Base-by-base conservation (phyloP, 2,113 vertebrate species). In the Aspidoscelis tigris region DNA sequence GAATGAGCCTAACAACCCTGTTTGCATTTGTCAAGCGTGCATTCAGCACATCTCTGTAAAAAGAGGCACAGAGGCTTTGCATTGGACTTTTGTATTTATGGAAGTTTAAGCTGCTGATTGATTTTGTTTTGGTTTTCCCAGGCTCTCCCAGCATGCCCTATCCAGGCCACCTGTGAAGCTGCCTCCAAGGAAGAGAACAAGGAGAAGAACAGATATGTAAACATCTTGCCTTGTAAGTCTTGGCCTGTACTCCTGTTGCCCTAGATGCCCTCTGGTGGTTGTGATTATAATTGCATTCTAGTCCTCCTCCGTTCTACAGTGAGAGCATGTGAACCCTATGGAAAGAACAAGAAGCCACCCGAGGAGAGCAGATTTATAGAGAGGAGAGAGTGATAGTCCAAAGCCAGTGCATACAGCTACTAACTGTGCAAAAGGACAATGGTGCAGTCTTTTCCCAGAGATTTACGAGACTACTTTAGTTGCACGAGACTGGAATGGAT, bases 101-200 rank as follows among this genome's bases (percentile, higher is more conserved):
- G 11, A 65, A 21, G 14, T 16, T 61, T 1, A 83, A 26, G 2
- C 58, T 69, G 87, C 4, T 88, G 73, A 7, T n/a, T n/a, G 14
- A 33, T 24, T 89, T 77, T 80, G 5, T 88, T 66, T 89, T 76
- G 89, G 43, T 58, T 33, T 11, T 86, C 88, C 44, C 90, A 99
- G 99, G 97, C 98, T 76, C 96, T 99, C 85, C 99, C 98, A 84
- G 97, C 98, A 0, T 99, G 99, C 90, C 98, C 98, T 73, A 99
- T 99, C 84, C 99, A 99, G 93, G 98, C 98, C 76, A 97, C 98
- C 0, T 99, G 98, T 84, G 98, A 99, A 85, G 98, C 98, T 77
- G 98, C 99, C 82, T 99, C 98, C 80, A 99, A 99, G 89, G 99
- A 99, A 90, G 98, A 99, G 95, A 99, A 99, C 93, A 99, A 99